Conservation (phyloP, 2,888 invertebrate species). For the Candidula unifasciata region DNA sequence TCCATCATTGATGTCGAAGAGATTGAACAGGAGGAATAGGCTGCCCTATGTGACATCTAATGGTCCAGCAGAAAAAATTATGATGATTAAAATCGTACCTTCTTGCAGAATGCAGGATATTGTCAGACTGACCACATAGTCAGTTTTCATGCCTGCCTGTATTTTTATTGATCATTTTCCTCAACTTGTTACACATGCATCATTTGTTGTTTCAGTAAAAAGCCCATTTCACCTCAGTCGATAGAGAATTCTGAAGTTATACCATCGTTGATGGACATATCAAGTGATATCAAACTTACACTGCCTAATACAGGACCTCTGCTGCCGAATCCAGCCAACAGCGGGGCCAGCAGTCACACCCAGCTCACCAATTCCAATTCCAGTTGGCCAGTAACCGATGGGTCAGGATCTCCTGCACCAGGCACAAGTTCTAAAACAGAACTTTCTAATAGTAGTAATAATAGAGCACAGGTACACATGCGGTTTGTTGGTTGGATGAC, state of each 20-base stretch:
- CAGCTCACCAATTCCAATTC: slow-evolving; percentile 29
- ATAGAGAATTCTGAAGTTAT: slow-evolving; percentile 50
- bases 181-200: too few species aligned
- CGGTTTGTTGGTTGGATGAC: not conserved
- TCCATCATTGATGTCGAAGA: too few species aligned
- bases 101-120: too few species aligned
- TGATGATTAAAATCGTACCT: too few species aligned
- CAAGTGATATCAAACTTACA: slow-evolving; percentile 49
- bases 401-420: slow-evolving; percentile 38
- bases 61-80: too few species aligned
- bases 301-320: slow-evolving; percentile 43
- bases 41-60: too few species aligned
- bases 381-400: slow-evolving; percentile 45
- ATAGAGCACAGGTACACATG: slow-evolving; percentile 35
- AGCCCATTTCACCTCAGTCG: slow-evolving; percentile 46
- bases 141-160: too few species aligned
- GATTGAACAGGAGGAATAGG: too few species aligned
- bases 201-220: slow-evolving; percentile 43
- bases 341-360: slow-evolving; percentile 29
- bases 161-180: too few species aligned
- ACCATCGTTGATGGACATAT: slow-evolving; percentile 53
- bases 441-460: slow-evolving; percentile 22
- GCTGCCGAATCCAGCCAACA: slow-evolving; percentile 44
- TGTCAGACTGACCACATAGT: too few species aligned
- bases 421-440: slow-evolving; percentile 32